Base-by-base conservation (phyloP, 2,888 invertebrate species). In the Sminthurides aquaticus region DNA sequence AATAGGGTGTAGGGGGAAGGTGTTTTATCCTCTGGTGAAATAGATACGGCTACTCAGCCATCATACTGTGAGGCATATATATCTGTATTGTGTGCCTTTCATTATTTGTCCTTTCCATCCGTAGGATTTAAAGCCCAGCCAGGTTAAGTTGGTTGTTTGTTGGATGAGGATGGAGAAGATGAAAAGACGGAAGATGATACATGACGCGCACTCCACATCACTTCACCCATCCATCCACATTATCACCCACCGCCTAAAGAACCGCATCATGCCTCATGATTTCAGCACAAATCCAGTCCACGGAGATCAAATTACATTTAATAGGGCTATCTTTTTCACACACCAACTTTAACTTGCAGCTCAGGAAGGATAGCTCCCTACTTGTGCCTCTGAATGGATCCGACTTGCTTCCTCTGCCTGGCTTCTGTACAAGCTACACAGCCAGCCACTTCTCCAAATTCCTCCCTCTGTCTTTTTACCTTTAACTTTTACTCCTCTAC, bases 261-360 rank as follows among this genome's bases (percentile, higher is more conserved):
- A 52, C 57, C 59, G 22, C 24, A 11, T 20, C 25, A 43, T 43
- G 43, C 8, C 28, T n/a, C 26, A 60, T 49, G 43, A 15, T 20
- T 20, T 59, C 8, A 18, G 8, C 24, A 34, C n/a, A 18, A 49
- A 34, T 58, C 25, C 58, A 49, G 52, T 58, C 49, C 18, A 34
- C 43, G 54, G 56, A 60, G 60, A 65, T 65, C 65, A 65, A 60
- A 60, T 65, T 65, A 65, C 65, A 60, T 27, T 54, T 65, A 60
- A 60, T 60, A 60, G 65, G 65, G 60, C 56, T 65, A 60, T 65
- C 59, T 64, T 60, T 65, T 64, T 60, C 60, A 34, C 56, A 60
- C 34, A 24, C 56, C 48, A 54, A 57, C 59, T 65, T 60, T 26
- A 55, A 2, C 57, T 60, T 56, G 57, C 60, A 57, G n/a, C 57